Evolutionary conservation across 2,113 vertebrate genomes (phyloP).

Genomic region (Scolopax mira): DNA sequence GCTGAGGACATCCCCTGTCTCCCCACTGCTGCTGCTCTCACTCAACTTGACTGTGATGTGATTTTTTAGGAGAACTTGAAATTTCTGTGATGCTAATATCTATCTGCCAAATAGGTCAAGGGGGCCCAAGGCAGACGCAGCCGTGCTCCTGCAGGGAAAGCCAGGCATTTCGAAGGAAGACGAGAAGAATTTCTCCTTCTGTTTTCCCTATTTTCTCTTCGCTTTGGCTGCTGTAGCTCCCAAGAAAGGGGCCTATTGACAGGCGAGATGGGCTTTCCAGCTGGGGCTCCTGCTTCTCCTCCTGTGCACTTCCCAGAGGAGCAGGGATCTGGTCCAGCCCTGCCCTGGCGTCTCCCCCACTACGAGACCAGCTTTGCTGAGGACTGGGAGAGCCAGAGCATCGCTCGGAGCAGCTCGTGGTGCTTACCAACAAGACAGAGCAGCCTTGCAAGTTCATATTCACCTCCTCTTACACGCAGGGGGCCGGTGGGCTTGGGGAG

Average conservation of each 20-base stretch:
- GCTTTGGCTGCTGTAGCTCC: slow-evolving; percentile 10
- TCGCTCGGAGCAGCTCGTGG: neutral
- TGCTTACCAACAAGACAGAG: too few species aligned
- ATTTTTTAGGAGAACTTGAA: neutral
- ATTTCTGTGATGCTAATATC: neutral
- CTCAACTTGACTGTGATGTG: neutral
- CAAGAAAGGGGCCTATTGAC: slow-evolving; percentile 4
- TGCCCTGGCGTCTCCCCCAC: neutral
- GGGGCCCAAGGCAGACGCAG: neutral
- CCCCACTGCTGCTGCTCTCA: neutral
- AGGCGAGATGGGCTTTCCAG: neutral
- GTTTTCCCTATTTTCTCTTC: slow-evolving; percentile 30
- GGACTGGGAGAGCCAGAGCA: neutral
- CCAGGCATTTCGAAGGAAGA: neutral
- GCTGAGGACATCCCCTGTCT: neutral
- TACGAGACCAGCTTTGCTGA: neutral
- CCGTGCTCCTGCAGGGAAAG: neutral
- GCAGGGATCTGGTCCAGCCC: neutral
- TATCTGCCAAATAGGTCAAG: neutral
- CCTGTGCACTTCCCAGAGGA: rapidly evolving
- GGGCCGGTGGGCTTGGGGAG: neutral
- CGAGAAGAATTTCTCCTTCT: neutral
- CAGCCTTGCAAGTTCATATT: neutral
- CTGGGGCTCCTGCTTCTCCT: neutral
- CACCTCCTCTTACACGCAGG: neutral